Conservation (phyloP, 2,113 vertebrate genomes). For the Condylura cristata region DNA sequence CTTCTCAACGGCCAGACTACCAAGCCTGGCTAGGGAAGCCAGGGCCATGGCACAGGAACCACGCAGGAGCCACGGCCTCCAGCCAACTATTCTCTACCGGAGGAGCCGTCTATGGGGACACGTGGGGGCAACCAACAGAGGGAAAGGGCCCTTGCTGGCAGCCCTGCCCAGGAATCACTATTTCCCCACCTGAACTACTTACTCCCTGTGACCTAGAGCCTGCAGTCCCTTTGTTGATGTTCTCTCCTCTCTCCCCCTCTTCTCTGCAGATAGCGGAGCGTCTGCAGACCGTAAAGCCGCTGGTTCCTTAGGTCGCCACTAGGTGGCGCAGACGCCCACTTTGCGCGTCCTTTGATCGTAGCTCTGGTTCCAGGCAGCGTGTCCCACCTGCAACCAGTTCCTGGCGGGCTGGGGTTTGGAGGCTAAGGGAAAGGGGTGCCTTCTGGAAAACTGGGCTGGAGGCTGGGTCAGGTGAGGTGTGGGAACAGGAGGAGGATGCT, state of each 20-base stretch:
- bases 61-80: neutral
- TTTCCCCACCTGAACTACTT: neutral
- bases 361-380: rapidly evolving
- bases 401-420: neutral
- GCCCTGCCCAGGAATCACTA: neutral
- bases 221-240: neutral
- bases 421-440: neutral
- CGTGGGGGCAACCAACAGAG: neutral
- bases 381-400: no score
- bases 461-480: rapidly evolving
- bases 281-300: neutral
- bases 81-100: neutral
- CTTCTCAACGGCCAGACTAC: neutral
- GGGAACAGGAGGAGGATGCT: neutral
- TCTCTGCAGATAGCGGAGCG: neutral
- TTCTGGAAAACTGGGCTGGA: neutral
- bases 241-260: neutral
- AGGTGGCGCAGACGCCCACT: conserved; percentile 53
- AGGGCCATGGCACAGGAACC: neutral
- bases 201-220: neutral
- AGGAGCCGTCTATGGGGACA: neutral
- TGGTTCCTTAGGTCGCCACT: conserved; percentile 14
- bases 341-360: rapidly evolving
- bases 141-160: neutral
- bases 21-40: neutral